Percentiles rank a stretch among this genome's conserved stretches.
phyloP scores from a whole-genome alignment of 2,113 vertebrate genomes.

The Hydropotes inermis region DNA sequence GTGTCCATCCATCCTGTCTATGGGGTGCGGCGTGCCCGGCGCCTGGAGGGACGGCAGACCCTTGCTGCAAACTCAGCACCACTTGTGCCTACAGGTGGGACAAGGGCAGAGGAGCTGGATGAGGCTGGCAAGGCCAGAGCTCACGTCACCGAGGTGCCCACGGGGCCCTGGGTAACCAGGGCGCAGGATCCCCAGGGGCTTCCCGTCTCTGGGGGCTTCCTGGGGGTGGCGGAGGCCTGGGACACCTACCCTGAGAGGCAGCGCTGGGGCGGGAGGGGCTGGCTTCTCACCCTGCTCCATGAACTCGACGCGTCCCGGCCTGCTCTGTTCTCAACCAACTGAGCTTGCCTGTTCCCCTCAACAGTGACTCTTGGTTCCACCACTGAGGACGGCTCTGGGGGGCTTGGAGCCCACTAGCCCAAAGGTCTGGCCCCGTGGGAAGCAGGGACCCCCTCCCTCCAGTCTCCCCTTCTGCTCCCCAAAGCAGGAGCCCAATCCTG shows the following conservation, averaged over 20 bases:
- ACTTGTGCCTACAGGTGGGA: not conserved
- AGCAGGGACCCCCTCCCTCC: accelerated
- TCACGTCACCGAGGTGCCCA: accelerated
- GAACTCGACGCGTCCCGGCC: accelerated
- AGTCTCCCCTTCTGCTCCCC: not conserved
- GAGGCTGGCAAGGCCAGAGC: not conserved
- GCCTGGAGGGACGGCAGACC: accelerated
- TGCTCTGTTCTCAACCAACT: too few relatives aligned
- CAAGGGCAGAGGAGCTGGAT: not conserved
- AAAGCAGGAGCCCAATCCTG: not conserved
- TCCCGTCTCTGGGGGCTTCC: not conserved
- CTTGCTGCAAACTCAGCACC: not conserved
- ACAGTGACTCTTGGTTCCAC: accelerated
- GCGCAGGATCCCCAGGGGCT: accelerated
- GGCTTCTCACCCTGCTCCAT: not conserved
- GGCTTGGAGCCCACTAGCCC: not conserved
- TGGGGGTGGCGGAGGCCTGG: not conserved
- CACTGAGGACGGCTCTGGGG: not conserved
- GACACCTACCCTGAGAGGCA: accelerated
- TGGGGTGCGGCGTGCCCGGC: accelerated
- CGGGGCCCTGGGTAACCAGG: too few relatives aligned
- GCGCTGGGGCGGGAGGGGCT: accelerated
- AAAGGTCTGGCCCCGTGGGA: not conserved
- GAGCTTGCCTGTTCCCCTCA: not conserved
- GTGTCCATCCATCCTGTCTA: not conserved